Conservation (phyloP, 2,113 vertebrate genomes). For the Halcyon senegalensis region DNA sequence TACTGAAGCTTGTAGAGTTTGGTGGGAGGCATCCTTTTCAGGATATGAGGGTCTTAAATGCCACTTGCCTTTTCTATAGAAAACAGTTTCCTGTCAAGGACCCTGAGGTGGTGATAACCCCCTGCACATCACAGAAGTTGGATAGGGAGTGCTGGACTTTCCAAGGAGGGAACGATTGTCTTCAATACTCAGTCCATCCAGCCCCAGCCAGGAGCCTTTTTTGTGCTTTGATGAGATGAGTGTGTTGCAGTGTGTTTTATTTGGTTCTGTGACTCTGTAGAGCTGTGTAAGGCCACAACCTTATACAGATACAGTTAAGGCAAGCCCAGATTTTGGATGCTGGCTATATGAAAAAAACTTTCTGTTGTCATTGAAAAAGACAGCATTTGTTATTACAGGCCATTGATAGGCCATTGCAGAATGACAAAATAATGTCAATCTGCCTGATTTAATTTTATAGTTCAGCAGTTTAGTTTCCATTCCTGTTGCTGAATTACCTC, state of each 20-base stretch:
- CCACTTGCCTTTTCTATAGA: neutral
- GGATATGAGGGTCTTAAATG: neutral
- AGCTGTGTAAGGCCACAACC: neutral
- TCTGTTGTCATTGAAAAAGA: neutral
- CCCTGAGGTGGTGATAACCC: neutral
- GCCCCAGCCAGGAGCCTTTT: neutral
- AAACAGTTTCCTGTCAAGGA: neutral
- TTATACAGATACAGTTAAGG: neutral
- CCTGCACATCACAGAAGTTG: neutral
- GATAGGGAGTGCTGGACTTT: neutral
- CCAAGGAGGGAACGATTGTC: neutral
- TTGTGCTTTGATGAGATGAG: neutral
- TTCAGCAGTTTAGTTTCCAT: neutral
- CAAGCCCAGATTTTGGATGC: neutral
- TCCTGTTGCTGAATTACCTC: neutral
- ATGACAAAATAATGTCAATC: neutral
- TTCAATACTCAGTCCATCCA: neutral
- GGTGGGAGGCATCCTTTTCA: neutral
- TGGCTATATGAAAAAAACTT: neutral
- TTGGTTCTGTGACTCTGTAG: neutral
- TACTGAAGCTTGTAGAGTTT: neutral
- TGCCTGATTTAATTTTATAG: neutral
- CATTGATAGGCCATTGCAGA: neutral
- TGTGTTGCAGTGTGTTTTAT: neutral
- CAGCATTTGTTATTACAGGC: neutral